These are phyloP conservation scores for Ciconia maguari DNA, from an alignment of 2,113 vertebrate genomes.

Conservation along the genomic window DNA sequence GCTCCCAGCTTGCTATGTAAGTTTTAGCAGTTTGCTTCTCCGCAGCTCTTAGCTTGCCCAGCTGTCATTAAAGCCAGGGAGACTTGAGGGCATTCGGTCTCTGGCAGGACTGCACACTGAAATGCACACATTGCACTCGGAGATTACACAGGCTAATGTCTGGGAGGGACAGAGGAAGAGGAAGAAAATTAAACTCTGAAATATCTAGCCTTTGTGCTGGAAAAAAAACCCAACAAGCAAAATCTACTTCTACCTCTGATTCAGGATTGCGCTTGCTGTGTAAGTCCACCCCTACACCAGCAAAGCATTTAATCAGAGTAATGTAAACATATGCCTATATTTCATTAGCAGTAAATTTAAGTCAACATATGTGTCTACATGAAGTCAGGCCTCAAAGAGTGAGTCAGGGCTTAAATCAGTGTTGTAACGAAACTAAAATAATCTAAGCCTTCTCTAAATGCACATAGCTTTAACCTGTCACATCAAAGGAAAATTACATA, in stretches of 20 bases:
- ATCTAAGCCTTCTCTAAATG: conserved; percentile 14
- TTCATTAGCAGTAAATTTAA: background rate
- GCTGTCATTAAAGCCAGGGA: background rate
- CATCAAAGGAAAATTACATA: conserved; percentile 41
- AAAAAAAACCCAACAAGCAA: background rate
- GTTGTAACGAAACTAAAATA: conserved; percentile 31
- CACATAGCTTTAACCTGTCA: conserved; percentile 46
- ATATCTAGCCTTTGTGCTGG: background rate
- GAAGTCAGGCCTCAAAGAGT: background rate
- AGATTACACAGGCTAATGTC: background rate
- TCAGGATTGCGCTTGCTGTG: background rate
- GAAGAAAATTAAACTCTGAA: background rate
- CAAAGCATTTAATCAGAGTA: background rate
- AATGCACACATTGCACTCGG: accelerated
- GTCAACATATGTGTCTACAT: background rate
- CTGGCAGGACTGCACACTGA: background rate
- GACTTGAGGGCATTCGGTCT: background rate
- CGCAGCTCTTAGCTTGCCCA: background rate
- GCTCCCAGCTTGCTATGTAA: background rate
- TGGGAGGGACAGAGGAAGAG: background rate
- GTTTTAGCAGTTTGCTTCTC: background rate
- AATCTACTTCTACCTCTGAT: background rate
- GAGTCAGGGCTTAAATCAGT: conserved; percentile 17
- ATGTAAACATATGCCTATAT: background rate
- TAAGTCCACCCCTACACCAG: background rate